Evolutionary conservation across 2,113 vertebrate genomes (phyloP), one percentile per base, ranked within the genome.

Genomic region (Pachypanchax playfairii): DNA sequence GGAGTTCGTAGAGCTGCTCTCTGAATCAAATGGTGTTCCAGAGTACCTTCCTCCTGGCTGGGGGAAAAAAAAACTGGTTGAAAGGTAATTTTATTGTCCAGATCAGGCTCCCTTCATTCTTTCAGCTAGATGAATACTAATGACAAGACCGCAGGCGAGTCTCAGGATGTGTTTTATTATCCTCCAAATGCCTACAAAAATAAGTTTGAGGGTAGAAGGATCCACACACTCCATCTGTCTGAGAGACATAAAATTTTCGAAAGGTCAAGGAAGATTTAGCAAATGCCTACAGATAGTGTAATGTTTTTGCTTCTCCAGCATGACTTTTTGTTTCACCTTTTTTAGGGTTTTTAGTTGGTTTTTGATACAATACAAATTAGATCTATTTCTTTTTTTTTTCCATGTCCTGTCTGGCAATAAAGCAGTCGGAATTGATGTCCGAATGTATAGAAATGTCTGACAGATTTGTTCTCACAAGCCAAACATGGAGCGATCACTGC

Each of bases 81-180:
- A 46, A 24, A 24, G 44, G 44, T 66, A 25, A 66, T 82, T 67
- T 82, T 80, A 80, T 70, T 73, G 70, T 75, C 58, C 58, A 65
- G 42, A 59, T 72, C 44, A 75, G 84, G 80, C 53, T 78, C 72
- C 44, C 67, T 73, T 70, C 49, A 70, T 41, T 83, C 70, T 83
- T 73, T 82, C 51, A 64, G 67, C 43, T 31, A 44, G 68, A 83
- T 84, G 80, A 84, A 75, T 84, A 73, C 68, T 78, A 78, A 85
- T 84, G 73, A 75, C 31, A 62, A 68, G 61, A 79, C 70, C 70
- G 64, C 65, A 68, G 48, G 63, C 71, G 18, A 65, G 52, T 59
- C 39, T 61, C 33, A 38, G n/a, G 55, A 65, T 57, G 71, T 71
- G 56, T 72, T 83, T 87, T 80, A 81, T 55, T 63, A 33, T 65